Percentiles rank a stretch among this genome's conserved stretches.
phyloP scores from a whole-genome alignment of 2,797 vertebrate genomes.

The Sebastes vulpes region DNA sequence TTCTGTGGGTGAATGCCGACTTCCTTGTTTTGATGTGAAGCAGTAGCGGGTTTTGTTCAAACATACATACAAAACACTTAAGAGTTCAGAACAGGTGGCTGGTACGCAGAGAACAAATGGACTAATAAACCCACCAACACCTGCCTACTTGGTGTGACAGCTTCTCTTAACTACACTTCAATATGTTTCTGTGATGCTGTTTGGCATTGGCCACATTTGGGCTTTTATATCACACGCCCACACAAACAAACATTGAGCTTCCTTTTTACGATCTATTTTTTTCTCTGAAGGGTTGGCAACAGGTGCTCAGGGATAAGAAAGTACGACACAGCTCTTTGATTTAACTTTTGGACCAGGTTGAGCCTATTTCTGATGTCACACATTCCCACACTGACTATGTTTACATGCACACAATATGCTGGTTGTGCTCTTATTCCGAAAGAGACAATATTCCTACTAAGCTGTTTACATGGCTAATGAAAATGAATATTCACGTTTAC shows the following conservation, averaged over 20 bases:
- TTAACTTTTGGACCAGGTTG: not conserved
- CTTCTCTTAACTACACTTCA: not conserved
- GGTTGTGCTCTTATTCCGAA: too few relatives aligned
- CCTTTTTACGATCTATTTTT: not conserved
- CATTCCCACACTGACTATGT: not conserved
- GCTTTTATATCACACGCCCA: not conserved
- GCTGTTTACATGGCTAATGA: too few relatives aligned
- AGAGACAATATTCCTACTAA: too few relatives aligned
- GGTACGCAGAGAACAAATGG: constrained; percentile 4
- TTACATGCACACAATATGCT: not conserved
- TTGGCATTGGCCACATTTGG: not conserved
- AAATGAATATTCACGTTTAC: not conserved
- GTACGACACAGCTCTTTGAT: not conserved
- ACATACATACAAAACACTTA: not conserved
- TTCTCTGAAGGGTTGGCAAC: not conserved
- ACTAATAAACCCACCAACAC: not conserved
- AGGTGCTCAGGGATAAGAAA: not conserved
- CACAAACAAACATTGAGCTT: not conserved
- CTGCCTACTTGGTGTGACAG: not conserved
- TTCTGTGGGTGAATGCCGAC: not conserved
- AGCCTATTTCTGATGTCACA: not conserved
- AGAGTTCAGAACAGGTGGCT: constrained; percentile 20
- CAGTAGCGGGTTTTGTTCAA: not conserved
- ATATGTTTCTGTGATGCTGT: not conserved
- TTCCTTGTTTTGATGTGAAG: constrained; percentile 12